phyloP scores from a whole-genome alignment of 2,888 invertebrate species.

The Drosophila greeni region DNA sequence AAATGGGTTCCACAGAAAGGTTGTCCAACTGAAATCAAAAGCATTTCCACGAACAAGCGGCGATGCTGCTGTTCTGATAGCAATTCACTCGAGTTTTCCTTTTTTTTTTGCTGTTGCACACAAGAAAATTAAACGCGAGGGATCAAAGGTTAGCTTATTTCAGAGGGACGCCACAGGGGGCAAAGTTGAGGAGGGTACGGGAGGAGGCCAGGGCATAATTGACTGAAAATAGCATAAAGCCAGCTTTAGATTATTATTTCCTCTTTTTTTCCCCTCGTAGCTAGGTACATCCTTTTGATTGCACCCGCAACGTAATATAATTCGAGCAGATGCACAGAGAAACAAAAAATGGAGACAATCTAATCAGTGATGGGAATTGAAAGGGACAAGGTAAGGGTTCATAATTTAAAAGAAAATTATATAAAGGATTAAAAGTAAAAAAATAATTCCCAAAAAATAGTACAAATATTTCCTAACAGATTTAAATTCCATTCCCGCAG shows the following conservation, averaged over 20 bases:
- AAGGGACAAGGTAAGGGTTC: not conserved
- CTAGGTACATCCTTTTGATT: constrained; percentile 34
- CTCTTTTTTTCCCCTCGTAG: constrained; percentile 2
- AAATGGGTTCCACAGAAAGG: constrained; percentile 53
- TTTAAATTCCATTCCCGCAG: constrained; percentile 7
- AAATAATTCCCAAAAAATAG: no score
- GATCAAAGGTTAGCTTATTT: constrained; percentile 51
- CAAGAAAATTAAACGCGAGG: constrained; percentile 59
- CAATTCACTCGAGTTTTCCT: constrained; percentile 31
- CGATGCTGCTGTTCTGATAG: constrained; percentile 31
- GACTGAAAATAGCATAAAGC: constrained; percentile 64
- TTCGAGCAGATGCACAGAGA: constrained; percentile 38
- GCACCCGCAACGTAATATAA: constrained; percentile 44
- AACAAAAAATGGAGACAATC: constrained; percentile 19
- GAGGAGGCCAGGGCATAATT: constrained; percentile 53
- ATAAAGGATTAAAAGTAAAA: no score
- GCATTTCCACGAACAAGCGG: constrained; percentile 35
- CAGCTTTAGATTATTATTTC: constrained; percentile 23
- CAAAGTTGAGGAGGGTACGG: constrained; percentile 9
- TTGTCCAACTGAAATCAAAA: constrained; percentile 53
- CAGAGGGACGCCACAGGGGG: constrained; percentile 18
- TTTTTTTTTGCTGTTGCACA: constrained; percentile 11
- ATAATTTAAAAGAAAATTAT: not conserved
- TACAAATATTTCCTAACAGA: not conserved
- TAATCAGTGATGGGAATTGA: not conserved